These are phyloP conservation scores for Ormyrus thymus DNA, from an alignment of 2,888 invertebrate genomes.

Conservation along the genomic window DNA sequence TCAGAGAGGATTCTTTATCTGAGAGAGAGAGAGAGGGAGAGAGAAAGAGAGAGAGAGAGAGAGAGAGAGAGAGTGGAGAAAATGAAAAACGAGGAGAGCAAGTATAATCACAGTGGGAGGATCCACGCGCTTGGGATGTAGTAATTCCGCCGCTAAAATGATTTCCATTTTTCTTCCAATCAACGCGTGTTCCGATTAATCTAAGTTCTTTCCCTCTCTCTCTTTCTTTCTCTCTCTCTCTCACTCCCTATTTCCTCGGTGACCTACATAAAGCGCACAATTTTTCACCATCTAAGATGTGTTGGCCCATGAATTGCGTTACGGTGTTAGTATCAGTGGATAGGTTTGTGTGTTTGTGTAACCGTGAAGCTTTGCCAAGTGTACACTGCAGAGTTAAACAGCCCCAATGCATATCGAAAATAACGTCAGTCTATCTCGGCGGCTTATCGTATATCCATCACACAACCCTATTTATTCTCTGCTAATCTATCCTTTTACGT, in stretches of 20 bases:
- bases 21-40: background rate
- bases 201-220: background rate
- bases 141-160: constrained; percentile 19
- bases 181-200: constrained; percentile 20
- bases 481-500: too few species aligned
- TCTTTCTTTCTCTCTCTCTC: background rate
- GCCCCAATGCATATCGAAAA: too few species aligned
- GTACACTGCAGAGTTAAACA: too few species aligned
- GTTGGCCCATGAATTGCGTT: background rate
- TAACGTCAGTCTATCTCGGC: too few species aligned
- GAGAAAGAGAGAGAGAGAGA: background rate
- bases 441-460: too few species aligned
- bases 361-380: too few species aligned
- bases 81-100: constrained; percentile 16
- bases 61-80: background rate
- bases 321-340: too few species aligned
- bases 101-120: constrained; percentile 12
- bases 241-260: background rate
- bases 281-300: constrained; percentile 1
- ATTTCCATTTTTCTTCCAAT: constrained; percentile 24
- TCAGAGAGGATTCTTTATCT: constrained; percentile 24
- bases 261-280: constrained; percentile 1
- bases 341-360: too few species aligned
- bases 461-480: too few species aligned
- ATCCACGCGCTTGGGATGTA: background rate